A percentile compares a stretch with the other conserved stretches of the same genome.
phyloP scores from a whole-genome alignment of 2,797 vertebrate species.

The Pelodytes ibericus region DNA sequence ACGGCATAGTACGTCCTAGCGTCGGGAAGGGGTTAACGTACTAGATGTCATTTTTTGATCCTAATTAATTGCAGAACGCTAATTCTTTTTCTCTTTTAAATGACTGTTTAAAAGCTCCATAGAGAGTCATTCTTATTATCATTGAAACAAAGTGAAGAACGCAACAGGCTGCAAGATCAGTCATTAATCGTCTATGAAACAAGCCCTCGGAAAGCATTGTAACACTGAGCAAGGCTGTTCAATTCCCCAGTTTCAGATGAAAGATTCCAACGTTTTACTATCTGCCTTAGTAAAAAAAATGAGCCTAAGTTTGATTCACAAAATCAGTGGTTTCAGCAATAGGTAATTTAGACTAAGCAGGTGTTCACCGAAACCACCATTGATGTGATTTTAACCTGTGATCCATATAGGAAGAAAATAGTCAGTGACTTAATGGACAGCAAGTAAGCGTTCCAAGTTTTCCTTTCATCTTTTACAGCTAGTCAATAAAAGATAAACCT shows the following conservation, averaged over 20 bases:
- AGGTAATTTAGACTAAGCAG: slow-evolving; percentile 39
- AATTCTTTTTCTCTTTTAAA: too few relatives aligned
- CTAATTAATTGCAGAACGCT: too few relatives aligned
- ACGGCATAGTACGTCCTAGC: too few relatives aligned
- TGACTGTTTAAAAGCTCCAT: too few relatives aligned
- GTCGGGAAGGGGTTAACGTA: too few relatives aligned
- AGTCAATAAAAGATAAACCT: slow-evolving; percentile 4
- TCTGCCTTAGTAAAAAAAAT: not conserved
- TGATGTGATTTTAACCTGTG: slow-evolving; percentile 35
- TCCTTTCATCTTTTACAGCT: slow-evolving; percentile 40
- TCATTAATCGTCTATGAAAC: not conserved
- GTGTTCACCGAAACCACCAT: slow-evolving; percentile 42
- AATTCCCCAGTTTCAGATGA: not conserved
- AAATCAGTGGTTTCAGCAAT: slow-evolving; percentile 18
- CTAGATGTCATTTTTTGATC: too few relatives aligned
- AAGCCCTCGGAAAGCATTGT: not conserved
- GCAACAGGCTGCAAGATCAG: too few relatives aligned
- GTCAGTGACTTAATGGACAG: slow-evolving; percentile 11
- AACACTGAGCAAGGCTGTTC: not conserved
- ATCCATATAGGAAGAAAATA: slow-evolving; percentile 22
- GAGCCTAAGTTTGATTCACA: slow-evolving; percentile 19
- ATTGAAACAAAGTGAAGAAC: too few relatives aligned
- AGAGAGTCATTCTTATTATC: too few relatives aligned
- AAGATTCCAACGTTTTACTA: slow-evolving; percentile 9
- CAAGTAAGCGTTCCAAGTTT: slow-evolving; percentile 29